phyloP scores from a whole-genome alignment of 2,888 invertebrate genomes.

The Sphaeridia pumilis region DNA sequence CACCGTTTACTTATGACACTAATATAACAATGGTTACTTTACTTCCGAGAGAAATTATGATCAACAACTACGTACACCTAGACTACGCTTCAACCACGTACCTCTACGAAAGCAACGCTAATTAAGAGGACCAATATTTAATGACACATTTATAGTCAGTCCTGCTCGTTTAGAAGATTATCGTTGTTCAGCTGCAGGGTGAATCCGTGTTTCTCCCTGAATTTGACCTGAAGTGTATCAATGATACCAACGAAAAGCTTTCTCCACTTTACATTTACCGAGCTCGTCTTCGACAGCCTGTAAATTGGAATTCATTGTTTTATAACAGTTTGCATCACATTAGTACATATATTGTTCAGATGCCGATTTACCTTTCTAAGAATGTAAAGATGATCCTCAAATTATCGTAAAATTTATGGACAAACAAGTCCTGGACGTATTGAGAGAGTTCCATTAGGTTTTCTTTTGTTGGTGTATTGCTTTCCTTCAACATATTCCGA shows the following conservation, averaged over 20 bases:
- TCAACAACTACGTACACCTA: too few relatives aligned
- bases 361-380: constrained; percentile 6
- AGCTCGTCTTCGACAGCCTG: constrained; percentile 1
- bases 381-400: constrained; percentile 5
- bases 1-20: too few relatives aligned
- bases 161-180: too few relatives aligned
- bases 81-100: too few relatives aligned
- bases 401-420: constrained; percentile 1
- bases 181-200: too few relatives aligned
- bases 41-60: too few relatives aligned
- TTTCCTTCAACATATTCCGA: background rate
- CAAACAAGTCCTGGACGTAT: constrained; percentile 6
- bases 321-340: background rate
- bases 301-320: background rate
- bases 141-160: too few relatives aligned
- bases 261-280: constrained; percentile 2
- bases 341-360: background rate
- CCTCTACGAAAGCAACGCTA: too few relatives aligned
- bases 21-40: too few relatives aligned
- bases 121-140: too few relatives aligned
- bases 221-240: constrained; percentile 1
- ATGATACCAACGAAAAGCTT: constrained; percentile 5
- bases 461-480: background rate
- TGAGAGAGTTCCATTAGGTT: constrained; percentile 7
- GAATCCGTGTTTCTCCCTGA: background rate